phyloP scores from a whole-genome alignment of 35 echinoderm and acorn worm genomes.

The Anneissia japonica region DNA sequence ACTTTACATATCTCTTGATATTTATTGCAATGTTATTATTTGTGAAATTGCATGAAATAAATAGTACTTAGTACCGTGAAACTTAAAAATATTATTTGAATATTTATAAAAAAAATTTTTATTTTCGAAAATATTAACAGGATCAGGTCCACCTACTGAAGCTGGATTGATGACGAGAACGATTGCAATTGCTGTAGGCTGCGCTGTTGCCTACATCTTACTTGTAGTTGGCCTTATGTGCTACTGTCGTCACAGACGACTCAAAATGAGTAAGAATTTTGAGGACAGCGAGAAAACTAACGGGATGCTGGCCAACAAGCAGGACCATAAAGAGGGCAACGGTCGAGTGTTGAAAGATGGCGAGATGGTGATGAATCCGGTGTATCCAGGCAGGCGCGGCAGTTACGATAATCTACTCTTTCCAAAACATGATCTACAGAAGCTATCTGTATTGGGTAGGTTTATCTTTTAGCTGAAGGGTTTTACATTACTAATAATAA shows the following conservation, averaged over 20 bases:
- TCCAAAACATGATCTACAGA: constrained; percentile 86
- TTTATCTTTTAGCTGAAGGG: too few species aligned
- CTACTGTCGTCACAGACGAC: constrained; percentile 75
- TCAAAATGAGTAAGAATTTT: constrained; percentile 31
- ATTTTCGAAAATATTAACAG: neutral
- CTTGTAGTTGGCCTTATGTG: constrained; percentile 82
- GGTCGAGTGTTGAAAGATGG: neutral
- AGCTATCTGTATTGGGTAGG: constrained; percentile 75
- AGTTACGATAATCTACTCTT: constrained; percentile 97
- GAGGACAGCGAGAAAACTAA: constrained; percentile 20
- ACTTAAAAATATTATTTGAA: neutral
- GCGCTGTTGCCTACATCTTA: constrained; percentile 76
- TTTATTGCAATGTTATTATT: neutral
- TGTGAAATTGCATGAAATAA: neutral
- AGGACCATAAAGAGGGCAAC: neutral
- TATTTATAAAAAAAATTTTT: neutral
- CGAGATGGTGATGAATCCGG: constrained; percentile 28
- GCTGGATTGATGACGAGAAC: constrained; percentile 53
- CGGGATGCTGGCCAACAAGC: constrained; percentile 2
- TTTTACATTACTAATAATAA: too few species aligned
- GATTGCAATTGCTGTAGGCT: constrained; percentile 85
- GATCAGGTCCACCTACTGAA: neutral
- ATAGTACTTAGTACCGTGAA: neutral
- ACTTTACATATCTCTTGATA: neutral
- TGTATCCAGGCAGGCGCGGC: constrained; percentile 5